Conservation (phyloP, 2,888 invertebrate genomes). For the Machimus rusticus region DNA sequence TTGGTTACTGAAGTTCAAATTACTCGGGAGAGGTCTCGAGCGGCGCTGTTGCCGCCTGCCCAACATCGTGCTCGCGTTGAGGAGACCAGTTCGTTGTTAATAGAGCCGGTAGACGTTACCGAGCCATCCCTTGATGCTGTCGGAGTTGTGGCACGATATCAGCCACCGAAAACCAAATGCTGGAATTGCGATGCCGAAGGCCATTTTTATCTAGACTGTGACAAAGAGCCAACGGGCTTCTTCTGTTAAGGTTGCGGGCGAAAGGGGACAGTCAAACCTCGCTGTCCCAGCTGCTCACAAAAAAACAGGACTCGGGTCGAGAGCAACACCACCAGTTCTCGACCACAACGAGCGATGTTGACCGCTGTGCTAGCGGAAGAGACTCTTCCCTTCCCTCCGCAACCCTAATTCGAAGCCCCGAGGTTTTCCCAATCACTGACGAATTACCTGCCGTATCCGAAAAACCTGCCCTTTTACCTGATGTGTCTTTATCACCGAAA, state of each 20-base stretch:
- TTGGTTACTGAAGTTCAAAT: no score
- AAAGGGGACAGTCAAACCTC: not conserved
- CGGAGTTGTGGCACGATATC: not conserved
- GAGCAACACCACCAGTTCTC: not conserved
- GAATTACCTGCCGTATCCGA: no score
- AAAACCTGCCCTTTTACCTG: no score
- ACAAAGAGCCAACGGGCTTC: not conserved
- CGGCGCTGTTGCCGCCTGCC: not conserved
- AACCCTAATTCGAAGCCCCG: no score
- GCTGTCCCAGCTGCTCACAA: not conserved
- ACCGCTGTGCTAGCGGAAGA: not conserved
- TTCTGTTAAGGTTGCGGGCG: not conserved
- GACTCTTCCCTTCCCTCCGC: not conserved
- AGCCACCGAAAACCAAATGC: not conserved
- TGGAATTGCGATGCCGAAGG: not conserved
- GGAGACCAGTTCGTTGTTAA: not conserved
- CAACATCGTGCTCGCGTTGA: not conserved
- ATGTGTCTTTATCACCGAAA: no score
- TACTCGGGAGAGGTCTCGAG: not conserved
- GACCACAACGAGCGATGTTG: not conserved
- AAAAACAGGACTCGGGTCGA: not conserved
- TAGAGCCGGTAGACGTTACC: not conserved
- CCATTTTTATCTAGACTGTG: not conserved
- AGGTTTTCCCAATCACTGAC: no score
- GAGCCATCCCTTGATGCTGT: not conserved